Base-by-base conservation (phyloP, 1,140 invertebrate genomes). In the Camponotus floridanus region DNA sequence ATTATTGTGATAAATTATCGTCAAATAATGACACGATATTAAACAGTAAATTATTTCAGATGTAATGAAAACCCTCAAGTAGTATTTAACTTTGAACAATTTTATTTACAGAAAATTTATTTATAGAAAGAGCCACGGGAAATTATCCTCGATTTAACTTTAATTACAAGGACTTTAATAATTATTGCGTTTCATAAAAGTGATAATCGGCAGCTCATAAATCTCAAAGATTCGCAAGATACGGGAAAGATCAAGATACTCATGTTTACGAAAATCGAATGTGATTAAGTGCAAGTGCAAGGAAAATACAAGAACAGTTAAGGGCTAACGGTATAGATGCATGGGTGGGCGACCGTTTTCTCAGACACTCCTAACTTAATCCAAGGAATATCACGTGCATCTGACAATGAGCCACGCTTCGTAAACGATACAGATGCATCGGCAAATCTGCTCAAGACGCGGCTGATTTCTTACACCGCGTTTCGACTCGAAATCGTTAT, bases 261-360 rank as follows among this genome's bases (percentile, higher is more conserved):
- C 26, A 31, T 39, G 9, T 68, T 80, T 42, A 57, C 15, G 36
- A 6, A n/a, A 68, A 68, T 13, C 21, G 18, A 80, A n/a, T 9
- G 64, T 42, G 26, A 26, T 26, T 26, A n/a, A n/a, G 76, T 67
- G 13, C 48, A 45, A 55, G 48, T 57, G 33, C 36, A 39, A n/a
- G 48, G 33, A 57, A 59, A 59, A 51, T 51, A 18, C 13, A 15
- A 57, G 64, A 68, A 59, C 48, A 61, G 55, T 62, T 61, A 59
- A 62, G 31, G 68, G 26, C 31, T 83, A 83, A 83, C 79, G 79
- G 79, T 83, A 26, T 26, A 74, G 55, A 83, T 83, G 55, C 42
- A 26, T 55, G 55, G 57, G 18, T 26, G 76, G 15, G 8, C 79
- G 64, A 51, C 48, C 64, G 64, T 36, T 83, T 62, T 73, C 68